Percentiles rank a stretch among this genome's conserved stretches.
phyloP scores from a whole-genome alignment of 2,113 vertebrate genomes.

The Hemiprocne comata region DNA sequence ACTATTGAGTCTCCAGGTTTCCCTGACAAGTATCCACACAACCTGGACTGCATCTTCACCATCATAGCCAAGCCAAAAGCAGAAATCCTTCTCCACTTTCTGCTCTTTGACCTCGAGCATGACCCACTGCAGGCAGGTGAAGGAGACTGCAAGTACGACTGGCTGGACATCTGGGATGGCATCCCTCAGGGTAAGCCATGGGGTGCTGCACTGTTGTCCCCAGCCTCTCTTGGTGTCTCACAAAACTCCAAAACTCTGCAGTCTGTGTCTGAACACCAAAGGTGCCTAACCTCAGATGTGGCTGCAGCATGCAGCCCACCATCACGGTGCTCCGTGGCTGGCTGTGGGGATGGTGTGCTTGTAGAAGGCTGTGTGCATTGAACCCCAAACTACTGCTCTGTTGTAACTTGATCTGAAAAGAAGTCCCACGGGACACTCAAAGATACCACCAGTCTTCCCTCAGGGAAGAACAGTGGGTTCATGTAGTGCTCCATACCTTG shows the following conservation, averaged over 20 bases:
- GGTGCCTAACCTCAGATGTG: not conserved
- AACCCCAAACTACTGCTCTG: not conserved
- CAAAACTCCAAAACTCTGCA: not conserved
- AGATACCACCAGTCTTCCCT: not conserved
- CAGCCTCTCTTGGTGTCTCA: not conserved
- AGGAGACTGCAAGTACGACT: constrained; percentile 97
- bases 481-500: not conserved
- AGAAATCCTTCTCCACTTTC: constrained; percentile 92
- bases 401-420: not conserved
- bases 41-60: constrained; percentile 95
- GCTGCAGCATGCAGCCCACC: not conserved
- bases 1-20: constrained; percentile 95
- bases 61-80: constrained; percentile 93
- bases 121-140: constrained; percentile 92
- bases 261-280: not conserved
- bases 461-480: not conserved
- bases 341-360: not conserved
- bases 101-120: constrained; percentile 96
- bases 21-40: constrained; percentile 98
- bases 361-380: not conserved
- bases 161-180: constrained; percentile 98
- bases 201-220: not conserved
- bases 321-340: rapidly evolving
- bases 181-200: constrained; percentile 89
- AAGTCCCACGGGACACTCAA: not conserved